These are phyloP conservation scores for Tachycineta bicolor DNA, from an alignment of 2,113 vertebrate genomes.

Conservation along the genomic window DNA sequence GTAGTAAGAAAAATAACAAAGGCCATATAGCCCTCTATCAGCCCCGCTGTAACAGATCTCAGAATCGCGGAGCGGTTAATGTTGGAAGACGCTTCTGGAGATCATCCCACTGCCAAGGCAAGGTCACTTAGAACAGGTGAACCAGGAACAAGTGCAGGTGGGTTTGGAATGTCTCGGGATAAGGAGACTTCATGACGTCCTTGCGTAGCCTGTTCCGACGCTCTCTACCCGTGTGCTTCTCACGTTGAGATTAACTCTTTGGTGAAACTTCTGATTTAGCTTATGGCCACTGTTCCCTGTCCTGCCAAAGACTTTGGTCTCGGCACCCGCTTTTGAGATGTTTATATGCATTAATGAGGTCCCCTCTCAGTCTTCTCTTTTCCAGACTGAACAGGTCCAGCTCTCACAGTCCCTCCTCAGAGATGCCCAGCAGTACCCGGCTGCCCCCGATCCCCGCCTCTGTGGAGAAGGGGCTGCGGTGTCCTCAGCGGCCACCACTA, in stretches of 20 bases:
- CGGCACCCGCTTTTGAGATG: not conserved
- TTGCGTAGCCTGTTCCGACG: not conserved
- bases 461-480: fast-evolving
- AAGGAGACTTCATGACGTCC: not conserved
- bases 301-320: not conserved
- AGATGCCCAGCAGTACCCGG: not conserved
- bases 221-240: not conserved
- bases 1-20: not conserved
- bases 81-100: not conserved
- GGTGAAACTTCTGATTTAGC: not conserved
- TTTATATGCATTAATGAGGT: too few relatives aligned
- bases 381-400: not conserved
- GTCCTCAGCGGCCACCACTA: not conserved
- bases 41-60: fast-evolving
- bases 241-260: not conserved
- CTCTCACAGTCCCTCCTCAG: not conserved
- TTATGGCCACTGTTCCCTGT: not conserved
- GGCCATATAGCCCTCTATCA: fast-evolving
- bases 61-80: not conserved
- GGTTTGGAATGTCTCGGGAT: not conserved
- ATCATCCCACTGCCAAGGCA: not conserved
- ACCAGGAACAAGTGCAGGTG: not conserved
- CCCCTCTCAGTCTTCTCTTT: not conserved
- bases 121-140: not conserved
- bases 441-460: fast-evolving